phyloP scores from a whole-genome alignment of 2,888 invertebrate genomes.

The Leucozona laternaria region DNA sequence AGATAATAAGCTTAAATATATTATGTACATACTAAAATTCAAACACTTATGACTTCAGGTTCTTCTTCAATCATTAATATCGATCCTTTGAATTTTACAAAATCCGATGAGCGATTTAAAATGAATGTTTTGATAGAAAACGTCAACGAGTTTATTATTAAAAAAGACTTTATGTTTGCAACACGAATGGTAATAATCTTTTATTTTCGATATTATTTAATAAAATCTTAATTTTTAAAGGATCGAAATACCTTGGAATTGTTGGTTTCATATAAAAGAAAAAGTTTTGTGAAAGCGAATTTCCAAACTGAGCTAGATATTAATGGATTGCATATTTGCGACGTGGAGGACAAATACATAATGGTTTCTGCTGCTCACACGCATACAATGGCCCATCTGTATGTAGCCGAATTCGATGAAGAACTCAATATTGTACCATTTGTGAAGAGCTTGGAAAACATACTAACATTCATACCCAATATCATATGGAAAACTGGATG shows the following conservation, averaged over 20 bases:
- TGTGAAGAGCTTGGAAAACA: slow-evolving; percentile 90
- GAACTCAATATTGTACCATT: slow-evolving; percentile 88
- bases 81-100: slow-evolving; percentile 76
- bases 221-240: slow-evolving; percentile 28
- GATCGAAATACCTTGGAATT: slow-evolving; percentile 86
- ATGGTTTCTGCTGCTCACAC: slow-evolving; percentile 93
- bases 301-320: slow-evolving; percentile 89
- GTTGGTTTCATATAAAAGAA: slow-evolving; percentile 90
- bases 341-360: slow-evolving; percentile 91
- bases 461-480: slow-evolving; percentile 93
- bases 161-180: slow-evolving; percentile 93
- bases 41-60: slow-evolving; percentile 59
- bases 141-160: slow-evolving; percentile 92
- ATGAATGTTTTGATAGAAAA: slow-evolving; percentile 85
- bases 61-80: slow-evolving; percentile 77
- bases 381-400: slow-evolving; percentile 89
- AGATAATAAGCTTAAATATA: background rate
- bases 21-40: background rate
- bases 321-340: slow-evolving; percentile 90
- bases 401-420: slow-evolving; percentile 90
- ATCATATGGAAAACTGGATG: slow-evolving; percentile 92
- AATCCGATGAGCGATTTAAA: slow-evolving; percentile 63
- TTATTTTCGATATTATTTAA: background rate
- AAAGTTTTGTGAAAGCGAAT: slow-evolving; percentile 88
- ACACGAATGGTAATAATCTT: slow-evolving; percentile 85